These are phyloP conservation scores for Hypothenemus hampei DNA, from an alignment of 1,140 invertebrate genomes.

Conservation along the genomic window DNA sequence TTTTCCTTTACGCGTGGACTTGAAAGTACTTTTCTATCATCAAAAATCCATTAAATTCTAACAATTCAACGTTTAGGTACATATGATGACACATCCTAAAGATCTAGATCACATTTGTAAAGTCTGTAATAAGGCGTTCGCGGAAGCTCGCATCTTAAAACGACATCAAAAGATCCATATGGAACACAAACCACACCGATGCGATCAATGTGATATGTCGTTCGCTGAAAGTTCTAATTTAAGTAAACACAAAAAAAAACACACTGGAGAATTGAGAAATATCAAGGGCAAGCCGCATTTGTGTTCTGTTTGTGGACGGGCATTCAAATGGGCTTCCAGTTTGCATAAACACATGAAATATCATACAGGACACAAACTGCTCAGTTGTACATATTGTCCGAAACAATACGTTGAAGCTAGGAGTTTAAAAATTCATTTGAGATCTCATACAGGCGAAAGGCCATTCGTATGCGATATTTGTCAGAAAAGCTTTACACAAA, in stretches of 20 bases:
- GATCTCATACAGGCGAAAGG: constrained; percentile 44
- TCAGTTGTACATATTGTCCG: constrained; percentile 43
- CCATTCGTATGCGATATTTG: constrained; percentile 71
- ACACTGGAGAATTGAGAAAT: constrained; percentile 49
- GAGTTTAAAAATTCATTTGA: constrained; percentile 44
- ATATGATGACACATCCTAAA: constrained; percentile 44
- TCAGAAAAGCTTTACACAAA: constrained; percentile 60
- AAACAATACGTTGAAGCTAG: constrained; percentile 48
- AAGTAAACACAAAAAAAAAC: constrained; percentile 49
- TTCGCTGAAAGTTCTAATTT: constrained; percentile 51
- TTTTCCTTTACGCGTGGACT: constrained; percentile 43
- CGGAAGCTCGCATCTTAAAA: constrained; percentile 47
- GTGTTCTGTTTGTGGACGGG: constrained; percentile 46
- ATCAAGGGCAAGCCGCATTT: constrained; percentile 47
- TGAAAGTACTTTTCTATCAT: constrained; percentile 36
- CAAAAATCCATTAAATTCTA: background rate
- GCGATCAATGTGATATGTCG: constrained; percentile 49
- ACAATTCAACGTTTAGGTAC: constrained; percentile 36
- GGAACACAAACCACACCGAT: constrained; percentile 47
- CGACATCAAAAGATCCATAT: constrained; percentile 49
- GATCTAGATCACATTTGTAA: constrained; percentile 45
- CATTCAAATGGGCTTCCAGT: constrained; percentile 48
- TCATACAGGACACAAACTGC: constrained; percentile 47
- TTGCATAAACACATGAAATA: constrained; percentile 49
- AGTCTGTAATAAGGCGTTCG: constrained; percentile 49